Base-by-base conservation (phyloP, 2,797 vertebrate species). In the Enteromius treurensis region DNA sequence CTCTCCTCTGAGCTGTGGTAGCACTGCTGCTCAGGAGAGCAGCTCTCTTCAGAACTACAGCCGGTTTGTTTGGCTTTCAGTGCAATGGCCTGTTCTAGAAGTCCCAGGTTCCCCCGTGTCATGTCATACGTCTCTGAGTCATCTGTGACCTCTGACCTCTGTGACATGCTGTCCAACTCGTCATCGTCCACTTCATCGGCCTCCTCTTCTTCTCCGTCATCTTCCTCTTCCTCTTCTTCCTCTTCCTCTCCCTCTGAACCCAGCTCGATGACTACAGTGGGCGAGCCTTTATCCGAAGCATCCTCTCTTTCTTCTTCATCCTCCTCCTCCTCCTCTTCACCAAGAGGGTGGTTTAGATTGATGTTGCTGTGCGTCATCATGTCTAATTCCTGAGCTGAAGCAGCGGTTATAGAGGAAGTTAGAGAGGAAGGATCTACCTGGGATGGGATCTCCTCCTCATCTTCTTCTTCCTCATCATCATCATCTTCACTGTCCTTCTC, bases 111-210 rank as follows among this genome's bases (percentile, higher is more conserved):
- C 4, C 98, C 98, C 49, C 97, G 94, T 0, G 96, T 97, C 97
- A 98, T 95, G 88, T 98, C 98, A 0, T 98, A 98, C 89, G 97
- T 97, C 91, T 99, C 98, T 0, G 96, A 98, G 91, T 97, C 98
- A 0, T 98, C 97, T 0, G 97, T 98, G 89, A 96, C 92, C 0
- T 94, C 93, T 0, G 97, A 97, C 85, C 96, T 96, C 84, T 96
- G 97, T 26, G 97, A 98, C 29, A 89, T 90, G 1, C 91, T 90
- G 0, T 98, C 97, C 0, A 96, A 89, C 53, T 94, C 93, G 9
- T 93, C 93, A 40, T 89, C 92, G 45, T 93, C 93, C 15, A 91
- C 92, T 58, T 90, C 90, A 55, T 91, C 85, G 0, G 84, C 51
- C 40, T 87, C 83, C 74, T 88, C 88, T 32, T 87, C 89, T 19